Evolutionary conservation across 2,888 invertebrate genomes (phyloP).

Genomic region (Drosophila longiperda): DNA sequence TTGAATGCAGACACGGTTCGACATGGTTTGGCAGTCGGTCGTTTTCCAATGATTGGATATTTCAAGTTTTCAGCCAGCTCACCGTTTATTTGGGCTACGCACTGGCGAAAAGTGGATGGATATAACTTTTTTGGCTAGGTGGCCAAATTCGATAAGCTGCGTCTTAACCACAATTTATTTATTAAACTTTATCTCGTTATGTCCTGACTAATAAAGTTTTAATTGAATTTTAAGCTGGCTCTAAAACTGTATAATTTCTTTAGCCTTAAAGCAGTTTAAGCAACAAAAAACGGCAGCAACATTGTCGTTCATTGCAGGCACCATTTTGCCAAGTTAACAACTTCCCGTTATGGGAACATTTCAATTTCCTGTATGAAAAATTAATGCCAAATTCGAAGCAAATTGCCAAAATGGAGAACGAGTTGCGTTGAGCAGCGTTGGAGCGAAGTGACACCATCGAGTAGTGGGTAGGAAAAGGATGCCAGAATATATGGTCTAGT

Average conservation of each 20-base stretch:
- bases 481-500: slow-evolving; percentile 31
- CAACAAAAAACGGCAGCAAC: slow-evolving; percentile 3
- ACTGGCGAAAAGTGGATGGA: slow-evolving; percentile 22
- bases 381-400: slow-evolving; percentile 77
- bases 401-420: slow-evolving; percentile 61
- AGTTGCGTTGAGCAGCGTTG: slow-evolving; percentile 4
- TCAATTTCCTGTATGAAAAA: slow-evolving; percentile 79
- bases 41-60: slow-evolving; percentile 29
- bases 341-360: slow-evolving; percentile 78
- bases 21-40: slow-evolving; percentile 28
- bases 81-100: slow-evolving; percentile 9
- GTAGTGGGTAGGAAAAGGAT: slow-evolving; percentile 64
- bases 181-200: slow-evolving; percentile 45
- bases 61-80: slow-evolving; percentile 20
- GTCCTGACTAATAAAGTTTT: slow-evolving; percentile 63
- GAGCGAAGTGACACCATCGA: slow-evolving; percentile 60
- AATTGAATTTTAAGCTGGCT: slow-evolving; percentile 65
- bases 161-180: slow-evolving; percentile 55
- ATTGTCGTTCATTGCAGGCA: slow-evolving; percentile 22
- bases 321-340: slow-evolving; percentile 60
- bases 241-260: slow-evolving; percentile 42
- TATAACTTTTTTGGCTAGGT: slow-evolving; percentile 46
- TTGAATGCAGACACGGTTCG: slow-evolving; percentile 50
- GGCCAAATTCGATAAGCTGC: slow-evolving; percentile 60
- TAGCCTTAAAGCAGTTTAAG: slow-evolving; percentile 1